A percentile compares a stretch with the other conserved stretches of the same genome.
phyloP scores from a whole-genome alignment of 2,113 vertebrate species.

The human (Homo sapiens) region GRCh38 chr9:106600001-106600500 shows the following conservation, averaged over 20 bases:
- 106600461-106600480: background rate
- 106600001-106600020: background rate
- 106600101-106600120: background rate
- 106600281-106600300: background rate
- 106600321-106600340: background rate
- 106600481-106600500: background rate
- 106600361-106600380: slow-evolving; percentile 20
- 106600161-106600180: background rate
- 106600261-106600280: background rate
- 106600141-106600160: background rate
- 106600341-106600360: background rate
- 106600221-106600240: background rate
- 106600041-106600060: background rate
- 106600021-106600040: background rate
- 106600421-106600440: background rate
- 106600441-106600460: background rate
- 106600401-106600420: background rate
- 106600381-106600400: slow-evolving; percentile 7
- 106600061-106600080: slow-evolving; percentile 11
- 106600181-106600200: background rate
- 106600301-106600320: background rate
- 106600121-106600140: background rate
- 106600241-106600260: slow-evolving; percentile 57
- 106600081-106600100: background rate
- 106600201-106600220: slow-evolving; percentile 14